A percentile compares a stretch with the other conserved stretches of the same genome.
These are phyloP conservation scores for Clanis bilineata DNA, from an alignment of 2,888 invertebrate species.

Conservation along the genomic window DNA sequence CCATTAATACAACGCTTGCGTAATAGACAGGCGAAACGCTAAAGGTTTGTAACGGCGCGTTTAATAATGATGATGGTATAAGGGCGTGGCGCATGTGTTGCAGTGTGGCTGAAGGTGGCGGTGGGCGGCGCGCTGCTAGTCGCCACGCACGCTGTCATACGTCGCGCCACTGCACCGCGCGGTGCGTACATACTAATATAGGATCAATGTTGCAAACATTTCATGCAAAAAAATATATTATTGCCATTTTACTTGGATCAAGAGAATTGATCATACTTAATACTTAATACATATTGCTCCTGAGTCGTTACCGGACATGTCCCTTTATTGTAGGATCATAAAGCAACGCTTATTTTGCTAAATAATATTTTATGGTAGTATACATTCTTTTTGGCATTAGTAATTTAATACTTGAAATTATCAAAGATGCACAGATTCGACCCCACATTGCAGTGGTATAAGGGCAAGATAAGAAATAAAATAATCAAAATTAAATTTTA, in stretches of 20 bases:
- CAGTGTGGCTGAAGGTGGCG: slow-evolving; percentile 93
- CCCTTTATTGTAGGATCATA: too few relatives aligned
- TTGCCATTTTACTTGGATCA: not conserved
- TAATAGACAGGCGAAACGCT: not conserved
- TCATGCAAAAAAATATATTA: not conserved
- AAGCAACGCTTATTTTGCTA: too few relatives aligned
- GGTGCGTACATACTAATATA: slow-evolving; percentile 82
- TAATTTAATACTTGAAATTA: too few relatives aligned
- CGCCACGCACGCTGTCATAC: slow-evolving; percentile 92
- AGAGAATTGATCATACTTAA: too few relatives aligned
- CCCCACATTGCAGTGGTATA: too few relatives aligned
- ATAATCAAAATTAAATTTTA: too few relatives aligned
- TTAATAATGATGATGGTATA: slow-evolving; percentile 22
- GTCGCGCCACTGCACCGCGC: slow-evolving; percentile 84
- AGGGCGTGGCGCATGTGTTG: slow-evolving; percentile 79
- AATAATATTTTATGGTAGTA: too few relatives aligned
- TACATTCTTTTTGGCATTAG: too few relatives aligned
- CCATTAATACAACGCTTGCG: not conserved
- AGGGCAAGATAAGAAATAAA: too few relatives aligned
- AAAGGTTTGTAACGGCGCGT: slow-evolving; percentile 19
- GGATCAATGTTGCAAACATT: not conserved
- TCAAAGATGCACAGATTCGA: too few relatives aligned
- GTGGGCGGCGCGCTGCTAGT: slow-evolving; percentile 92
- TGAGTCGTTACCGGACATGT: not conserved
- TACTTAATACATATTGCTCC: not conserved